Conservation (phyloP, 2,888 invertebrate species). For the Anagyrus pseudococci region DNA sequence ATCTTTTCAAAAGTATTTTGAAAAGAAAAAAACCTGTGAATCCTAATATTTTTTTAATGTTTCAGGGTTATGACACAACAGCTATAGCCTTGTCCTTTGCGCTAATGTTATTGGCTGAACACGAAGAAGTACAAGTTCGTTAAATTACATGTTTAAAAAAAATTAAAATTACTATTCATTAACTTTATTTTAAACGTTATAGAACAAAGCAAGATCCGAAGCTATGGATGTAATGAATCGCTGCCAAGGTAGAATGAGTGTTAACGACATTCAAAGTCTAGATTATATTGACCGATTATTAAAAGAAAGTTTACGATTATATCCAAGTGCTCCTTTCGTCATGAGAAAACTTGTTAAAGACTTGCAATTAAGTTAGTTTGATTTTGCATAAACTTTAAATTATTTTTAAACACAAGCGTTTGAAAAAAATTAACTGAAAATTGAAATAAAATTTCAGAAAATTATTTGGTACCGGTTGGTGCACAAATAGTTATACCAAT, state of each 20-base stretch:
- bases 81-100: slow-evolving; percentile 64
- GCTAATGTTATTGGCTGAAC: slow-evolving; percentile 64
- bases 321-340: slow-evolving; percentile 67
- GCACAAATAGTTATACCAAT: slow-evolving; percentile 65
- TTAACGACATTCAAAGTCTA: slow-evolving; percentile 70
- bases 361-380: slow-evolving; percentile 40
- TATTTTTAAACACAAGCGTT: neutral
- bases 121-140: slow-evolving; percentile 54
- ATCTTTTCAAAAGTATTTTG: neutral
- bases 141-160: neutral
- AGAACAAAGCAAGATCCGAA: slow-evolving; percentile 44
- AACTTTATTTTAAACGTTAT: neutral
- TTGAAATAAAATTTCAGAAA: slow-evolving; percentile 49
- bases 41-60: neutral
- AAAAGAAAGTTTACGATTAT: slow-evolving; percentile 72
- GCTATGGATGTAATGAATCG: slow-evolving; percentile 62
- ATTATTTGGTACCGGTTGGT: slow-evolving; percentile 63
- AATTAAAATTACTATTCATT: neutral
- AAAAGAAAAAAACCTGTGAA: neutral
- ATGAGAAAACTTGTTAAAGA: slow-evolving; percentile 61
- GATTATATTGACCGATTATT: slow-evolving; percentile 74
- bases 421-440: neutral
- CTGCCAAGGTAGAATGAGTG: slow-evolving; percentile 62
- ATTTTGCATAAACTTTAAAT: no score
- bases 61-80: slow-evolving; percentile 70